These are phyloP conservation scores for Melinaea marsaeus DNA, from an alignment of 2,888 invertebrate genomes.

Conservation along the genomic window DNA sequence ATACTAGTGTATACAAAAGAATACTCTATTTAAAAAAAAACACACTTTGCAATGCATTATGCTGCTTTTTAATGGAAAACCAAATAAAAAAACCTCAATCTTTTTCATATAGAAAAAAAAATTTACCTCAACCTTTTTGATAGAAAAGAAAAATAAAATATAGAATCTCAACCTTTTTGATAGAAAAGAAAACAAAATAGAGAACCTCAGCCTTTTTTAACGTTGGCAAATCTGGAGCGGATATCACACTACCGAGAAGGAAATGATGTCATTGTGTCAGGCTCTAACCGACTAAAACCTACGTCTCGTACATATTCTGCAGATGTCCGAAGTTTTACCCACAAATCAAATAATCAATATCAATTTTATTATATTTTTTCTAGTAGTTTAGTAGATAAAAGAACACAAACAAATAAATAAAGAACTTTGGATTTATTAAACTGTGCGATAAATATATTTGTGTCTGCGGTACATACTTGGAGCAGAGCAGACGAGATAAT, in stretches of 20 bases:
- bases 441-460: constrained; percentile 1
- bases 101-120: neutral
- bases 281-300: too few species aligned
- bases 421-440: constrained; percentile 1
- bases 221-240: too few species aligned
- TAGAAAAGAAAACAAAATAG: too few species aligned
- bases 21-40: constrained; percentile 7
- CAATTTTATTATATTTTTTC: neutral
- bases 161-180: too few species aligned
- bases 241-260: too few species aligned
- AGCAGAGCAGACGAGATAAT: neutral
- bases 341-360: too few species aligned
- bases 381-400: neutral
- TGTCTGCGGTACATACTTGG: neutral
- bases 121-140: too few species aligned
- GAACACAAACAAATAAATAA: constrained; percentile 1
- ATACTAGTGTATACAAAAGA: neutral
- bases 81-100: neutral
- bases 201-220: too few species aligned
- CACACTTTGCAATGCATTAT: constrained; percentile 17
- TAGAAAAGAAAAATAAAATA: too few species aligned
- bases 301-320: too few species aligned
- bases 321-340: too few species aligned
- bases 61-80: neutral
- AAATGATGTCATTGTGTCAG: too few species aligned